Conservation (phyloP, 2,113 vertebrate species). For the Solenodon paradoxus region DNA sequence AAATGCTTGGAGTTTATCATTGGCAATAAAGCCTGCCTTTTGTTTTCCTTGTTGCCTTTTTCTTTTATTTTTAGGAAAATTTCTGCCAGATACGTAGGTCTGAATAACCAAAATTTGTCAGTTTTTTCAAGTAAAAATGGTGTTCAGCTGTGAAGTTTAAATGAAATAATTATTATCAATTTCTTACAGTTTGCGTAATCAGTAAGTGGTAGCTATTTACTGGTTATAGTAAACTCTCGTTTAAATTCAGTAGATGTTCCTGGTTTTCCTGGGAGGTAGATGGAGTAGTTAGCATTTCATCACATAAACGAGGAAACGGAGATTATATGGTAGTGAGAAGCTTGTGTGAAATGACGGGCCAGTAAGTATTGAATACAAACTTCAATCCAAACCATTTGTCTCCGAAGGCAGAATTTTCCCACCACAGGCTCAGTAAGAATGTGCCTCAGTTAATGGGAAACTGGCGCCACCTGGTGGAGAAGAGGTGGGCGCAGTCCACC, state of each 20-base stretch:
- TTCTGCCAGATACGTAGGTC: neutral
- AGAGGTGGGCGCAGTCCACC: too few species aligned
- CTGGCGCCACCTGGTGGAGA: too few species aligned
- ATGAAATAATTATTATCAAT: neutral
- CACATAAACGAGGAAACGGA: neutral
- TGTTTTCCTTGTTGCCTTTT: neutral
- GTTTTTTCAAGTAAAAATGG: neutral
- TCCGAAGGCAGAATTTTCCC: neutral
- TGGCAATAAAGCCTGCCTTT: neutral
- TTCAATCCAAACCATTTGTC: neutral
- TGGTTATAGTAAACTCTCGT: neutral
- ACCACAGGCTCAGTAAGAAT: neutral
- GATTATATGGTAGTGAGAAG: neutral
- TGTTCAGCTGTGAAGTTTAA: neutral
- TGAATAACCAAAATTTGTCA: neutral
- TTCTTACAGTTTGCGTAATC: neutral
- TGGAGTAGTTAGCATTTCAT: neutral
- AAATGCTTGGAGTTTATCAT: neutral
- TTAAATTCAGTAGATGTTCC: neutral
- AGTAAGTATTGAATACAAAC: neutral
- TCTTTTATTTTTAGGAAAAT: neutral
- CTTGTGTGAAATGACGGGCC: neutral
- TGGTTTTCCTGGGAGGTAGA: neutral
- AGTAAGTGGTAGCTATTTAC: neutral
- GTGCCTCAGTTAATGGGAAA: accelerated